A percentile compares a stretch with the other conserved stretches of the same genome.
phyloP scores from a whole-genome alignment of 2,888 invertebrate species.

The Dynastes tityus region DNA sequence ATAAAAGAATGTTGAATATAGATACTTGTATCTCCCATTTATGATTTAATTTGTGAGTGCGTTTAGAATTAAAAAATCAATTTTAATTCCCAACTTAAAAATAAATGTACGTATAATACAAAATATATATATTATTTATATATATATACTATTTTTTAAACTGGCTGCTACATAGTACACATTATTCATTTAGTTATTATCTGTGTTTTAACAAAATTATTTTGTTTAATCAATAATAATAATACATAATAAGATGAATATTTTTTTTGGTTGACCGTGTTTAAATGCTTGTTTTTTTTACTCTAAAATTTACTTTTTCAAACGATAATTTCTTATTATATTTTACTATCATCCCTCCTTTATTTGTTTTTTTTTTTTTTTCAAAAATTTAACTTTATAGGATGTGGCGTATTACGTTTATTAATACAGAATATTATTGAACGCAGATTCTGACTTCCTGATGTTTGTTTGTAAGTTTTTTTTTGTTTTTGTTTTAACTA shows the following conservation, averaged over 20 bases:
- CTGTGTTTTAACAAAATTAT: constrained; percentile 49
- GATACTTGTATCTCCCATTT: constrained; percentile 16
- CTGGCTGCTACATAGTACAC: constrained; percentile 55
- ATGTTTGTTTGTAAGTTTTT: constrained; percentile 38
- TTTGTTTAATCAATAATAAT: constrained; percentile 28
- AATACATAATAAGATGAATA: constrained; percentile 23
- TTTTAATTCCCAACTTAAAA: constrained; percentile 46
- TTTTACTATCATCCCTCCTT: not conserved
- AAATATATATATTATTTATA: constrained; percentile 51
- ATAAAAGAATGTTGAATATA: constrained; percentile 36
- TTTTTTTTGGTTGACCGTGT: constrained; percentile 8
- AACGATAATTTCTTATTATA: constrained; percentile 18
- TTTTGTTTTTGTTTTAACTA: constrained; percentile 45
- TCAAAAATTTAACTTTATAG: constrained; percentile 10
- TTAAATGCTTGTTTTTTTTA: not conserved
- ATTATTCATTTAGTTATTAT: constrained; percentile 32
- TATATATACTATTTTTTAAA: constrained; percentile 51
- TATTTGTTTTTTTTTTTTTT: not conserved
- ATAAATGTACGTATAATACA: constrained; percentile 51
- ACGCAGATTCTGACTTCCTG: constrained; percentile 49
- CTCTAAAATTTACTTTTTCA: constrained; percentile 3
- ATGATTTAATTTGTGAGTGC: constrained; percentile 42
- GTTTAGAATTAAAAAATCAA: constrained; percentile 43
- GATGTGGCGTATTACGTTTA: constrained; percentile 20
- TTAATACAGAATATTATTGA: constrained; percentile 26